These are phyloP conservation scores for Hermodice carunculata DNA, from an alignment of 2,888 invertebrate species.

Conservation along the genomic window DNA sequence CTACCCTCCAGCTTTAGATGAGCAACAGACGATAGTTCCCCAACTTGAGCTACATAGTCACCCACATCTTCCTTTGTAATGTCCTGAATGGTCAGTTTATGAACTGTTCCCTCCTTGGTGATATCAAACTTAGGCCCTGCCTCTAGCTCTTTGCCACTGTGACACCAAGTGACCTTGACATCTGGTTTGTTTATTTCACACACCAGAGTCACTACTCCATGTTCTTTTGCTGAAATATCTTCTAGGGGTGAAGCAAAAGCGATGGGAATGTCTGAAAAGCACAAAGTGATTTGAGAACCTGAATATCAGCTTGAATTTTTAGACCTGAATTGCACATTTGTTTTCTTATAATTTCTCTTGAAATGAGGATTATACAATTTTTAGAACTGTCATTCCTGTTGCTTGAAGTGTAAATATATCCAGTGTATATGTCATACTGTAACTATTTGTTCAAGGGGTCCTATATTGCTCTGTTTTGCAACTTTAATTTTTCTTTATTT, in stretches of 20 bases:
- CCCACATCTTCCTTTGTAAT: constrained; percentile 48
- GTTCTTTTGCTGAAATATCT: constrained; percentile 53
- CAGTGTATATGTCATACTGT: too few species aligned
- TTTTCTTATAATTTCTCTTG: too few species aligned
- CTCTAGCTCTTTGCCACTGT: constrained; percentile 33
- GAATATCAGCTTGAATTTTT: too few species aligned
- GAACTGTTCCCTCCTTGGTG: constrained; percentile 47
- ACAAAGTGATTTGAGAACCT: too few species aligned
- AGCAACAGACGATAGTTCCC: constrained; percentile 15
- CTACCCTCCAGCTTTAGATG: constrained; percentile 4
- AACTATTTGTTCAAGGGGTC: too few species aligned
- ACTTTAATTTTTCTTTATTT: too few species aligned
- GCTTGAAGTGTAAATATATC: too few species aligned
- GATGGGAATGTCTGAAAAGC: constrained; percentile 59
- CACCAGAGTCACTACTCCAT: constrained; percentile 56
- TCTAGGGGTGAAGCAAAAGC: constrained; percentile 54
- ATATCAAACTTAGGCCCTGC: constrained; percentile 48
- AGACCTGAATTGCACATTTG: too few species aligned
- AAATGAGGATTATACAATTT: too few species aligned
- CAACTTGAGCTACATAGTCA: constrained; percentile 48
- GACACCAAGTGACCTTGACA: constrained; percentile 47
- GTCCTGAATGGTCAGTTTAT: constrained; percentile 51
- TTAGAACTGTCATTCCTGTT: too few species aligned
- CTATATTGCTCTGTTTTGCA: too few species aligned
- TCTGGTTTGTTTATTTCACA: constrained; percentile 56